Evolutionary conservation across 2,888 invertebrate genomes (phyloP), one percentile per base, ranked within the genome.

Genomic region (Rhogogaster chlorosoma): DNA sequence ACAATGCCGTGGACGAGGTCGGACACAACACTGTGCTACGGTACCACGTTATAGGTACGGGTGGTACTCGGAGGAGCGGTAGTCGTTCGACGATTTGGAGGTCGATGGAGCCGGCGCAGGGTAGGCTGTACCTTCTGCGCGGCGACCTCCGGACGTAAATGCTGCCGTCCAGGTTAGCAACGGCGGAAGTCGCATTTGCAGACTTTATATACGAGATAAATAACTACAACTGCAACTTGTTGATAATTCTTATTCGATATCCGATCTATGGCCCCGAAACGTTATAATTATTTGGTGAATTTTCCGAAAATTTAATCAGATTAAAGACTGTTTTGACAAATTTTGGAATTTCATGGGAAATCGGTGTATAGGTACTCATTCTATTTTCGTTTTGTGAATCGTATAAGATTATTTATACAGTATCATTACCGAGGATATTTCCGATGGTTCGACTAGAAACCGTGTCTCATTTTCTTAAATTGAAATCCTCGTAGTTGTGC

Each of bases 51-150:
- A 80, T 77, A 77, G 77, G 82, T 82, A 15, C 64, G 82, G 57
- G 82, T 29, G 67, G 29, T 26, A 57, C 61, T 32, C 49, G 83
- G 75, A 73, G 83, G 75, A 73, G 42, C 71, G 22, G 71, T 73
- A 42, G 42, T 73, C 38, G 71, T 38, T 73, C 45, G 70, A 80
- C 87, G 88, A 87, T 89, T 89, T 88, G 88, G 88, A 89, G 89
- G 89, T 89, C 89, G 89, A 89, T 89, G 88, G 88, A 89, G 89
- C 88, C 88, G 88, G 89, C 89, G 89, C 89, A 89, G 89, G 87
- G 88, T 86, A 88, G 36, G 9, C 64, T 38, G 42, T 29, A 78
- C 73, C 84, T 67, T 77, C 61, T 78, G 84, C 84, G 85, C 85
- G 49, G 42, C 57, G 77, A 83, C 53, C 64, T 77, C 67, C 22